Evolutionary conservation across 2,888 invertebrate genomes (phyloP).

Genomic region (Latheticus oryzae): DNA sequence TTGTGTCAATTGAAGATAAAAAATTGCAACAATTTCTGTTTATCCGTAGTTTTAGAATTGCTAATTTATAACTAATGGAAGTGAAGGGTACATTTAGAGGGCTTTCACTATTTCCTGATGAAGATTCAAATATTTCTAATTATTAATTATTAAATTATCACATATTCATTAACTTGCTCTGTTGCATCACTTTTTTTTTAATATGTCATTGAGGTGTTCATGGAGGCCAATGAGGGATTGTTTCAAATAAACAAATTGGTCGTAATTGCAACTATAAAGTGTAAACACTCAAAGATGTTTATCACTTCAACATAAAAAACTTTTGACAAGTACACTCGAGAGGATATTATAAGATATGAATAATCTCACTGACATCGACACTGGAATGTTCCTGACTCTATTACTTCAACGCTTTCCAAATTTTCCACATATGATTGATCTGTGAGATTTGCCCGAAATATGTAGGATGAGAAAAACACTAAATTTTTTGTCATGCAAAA

Average conservation of each 20-base stretch:
- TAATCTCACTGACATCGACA: too few species aligned
- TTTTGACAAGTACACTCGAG: too few species aligned
- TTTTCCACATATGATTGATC: too few species aligned
- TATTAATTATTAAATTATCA: slow-evolving; percentile 15
- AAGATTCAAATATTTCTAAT: slow-evolving; percentile 12
- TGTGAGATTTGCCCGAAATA: too few species aligned
- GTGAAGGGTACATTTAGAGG: slow-evolving; percentile 22
- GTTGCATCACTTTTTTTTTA: slow-evolving; percentile 4
- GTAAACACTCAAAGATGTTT: neutral
- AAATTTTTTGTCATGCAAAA: too few species aligned
- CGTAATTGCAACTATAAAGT: neutral
- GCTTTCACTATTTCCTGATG: slow-evolving; percentile 23
- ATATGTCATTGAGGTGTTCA: neutral
- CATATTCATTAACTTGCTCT: neutral
- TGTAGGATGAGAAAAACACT: too few species aligned
- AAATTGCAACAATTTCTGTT: slow-evolving; percentile 16
- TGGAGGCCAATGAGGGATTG: slow-evolving; percentile 4
- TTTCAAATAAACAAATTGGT: slow-evolving; percentile 6
- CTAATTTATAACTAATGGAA: slow-evolving; percentile 13
- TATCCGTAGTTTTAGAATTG: slow-evolving; percentile 8
- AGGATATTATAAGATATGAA: too few species aligned
- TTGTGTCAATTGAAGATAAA: too few species aligned
- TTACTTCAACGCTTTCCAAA: too few species aligned
- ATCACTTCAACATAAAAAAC: neutral
- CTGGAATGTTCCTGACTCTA: too few species aligned